Base-by-base conservation (phyloP, 2,888 invertebrate genomes). In the Acrocyrtus sp. region DNA sequence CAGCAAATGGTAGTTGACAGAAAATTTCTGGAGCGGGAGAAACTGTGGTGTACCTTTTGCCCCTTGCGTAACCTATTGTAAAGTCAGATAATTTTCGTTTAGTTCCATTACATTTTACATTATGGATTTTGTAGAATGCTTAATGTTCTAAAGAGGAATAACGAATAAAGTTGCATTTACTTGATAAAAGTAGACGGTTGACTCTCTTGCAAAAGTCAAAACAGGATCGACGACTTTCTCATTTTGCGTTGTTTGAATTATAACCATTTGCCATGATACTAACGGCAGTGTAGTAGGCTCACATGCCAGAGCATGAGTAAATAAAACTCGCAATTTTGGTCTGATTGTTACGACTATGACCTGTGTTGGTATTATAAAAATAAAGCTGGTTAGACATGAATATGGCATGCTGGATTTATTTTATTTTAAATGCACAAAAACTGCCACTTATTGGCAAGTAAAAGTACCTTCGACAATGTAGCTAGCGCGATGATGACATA, bases 191-290 rank as follows among this genome's bases (percentile, higher is more conserved):
- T 92, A 92, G 57, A 98, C 86, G 51, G 90, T 90, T 78, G 88
- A 90, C 58, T 94, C 93, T 56, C 98, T 88, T 0, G 93, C 97
- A 83, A 96, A 94, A 0, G 96, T 94, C 66, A 98, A 86, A 8
- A 97, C 92, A 15, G 96, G 95, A 83, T 93, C 94, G 60, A 92
- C 88, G 12, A 91, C 88, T 79, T 90, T 87, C 1, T 89, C 86
- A 81, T 89, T 79, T 34, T 81, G 87, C 15, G 89, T 88, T 53
- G 91, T 89, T 83, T 94, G 92, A 77, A 94, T 92, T 10, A 93
- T 88, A 17, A 94, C 93, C 85, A 93, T 89, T 85, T 94, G 96
- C 98, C 98, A 98, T 29, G 94, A 92, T 24, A 98, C 86, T 53
- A 97, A 88, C 0, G 98, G 98, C 34, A 98, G 88, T 6, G 93